Evolutionary conservation across 2,113 vertebrate species (phyloP), one percentile per base, ranked within the genome.

Genomic region (Ancistrus triradiatus): DNA sequence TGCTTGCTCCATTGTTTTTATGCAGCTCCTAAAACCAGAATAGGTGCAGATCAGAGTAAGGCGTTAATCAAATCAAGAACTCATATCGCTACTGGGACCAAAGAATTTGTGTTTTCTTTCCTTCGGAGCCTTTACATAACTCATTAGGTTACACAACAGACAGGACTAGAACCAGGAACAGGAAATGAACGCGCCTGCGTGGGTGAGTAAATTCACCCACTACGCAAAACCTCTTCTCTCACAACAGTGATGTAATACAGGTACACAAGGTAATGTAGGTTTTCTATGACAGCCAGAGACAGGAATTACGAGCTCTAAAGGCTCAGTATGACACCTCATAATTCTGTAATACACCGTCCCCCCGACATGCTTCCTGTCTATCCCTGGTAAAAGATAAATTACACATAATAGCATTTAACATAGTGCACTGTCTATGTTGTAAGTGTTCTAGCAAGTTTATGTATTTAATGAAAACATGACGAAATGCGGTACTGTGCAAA

Each of bases 251-350:
- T 50, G 33, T 42, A 56, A 66, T n/a, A 13, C 15, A 19, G 14
- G n/a, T 27, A 42, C 14, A 65, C 53, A 63, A n/a, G 37, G 59
- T 38, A 18, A 21, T 19, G 19, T 7, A 58, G 37, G 3, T 63
- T 43, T n/a, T 31, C 3, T 52, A 65, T 62, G 37, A 76, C 51
- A 49, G 25, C 52, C 63, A 73, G 53, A 63, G 2, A 24, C 38
- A 67, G 61, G 72, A 61, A 31, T 67, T 67, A 60, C 76, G 68
- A 28, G 43, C 2, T 13, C 77, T 64, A 2, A 31, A 37, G 17
- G 42, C 10, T 21, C 7, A 44, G n/a, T n/a, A n/a, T n/a, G n/a
- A n/a, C n/a, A n/a, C n/a, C n/a, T n/a, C n/a, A n/a, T n/a, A n/a
- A n/a, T n/a, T n/a, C n/a, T n/a, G n/a, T n/a, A n/a, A n/a, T n/a